Evolutionary conservation across 2,113 vertebrate species (phyloP).

Genomic region (Apodemus speciosus): DNA sequence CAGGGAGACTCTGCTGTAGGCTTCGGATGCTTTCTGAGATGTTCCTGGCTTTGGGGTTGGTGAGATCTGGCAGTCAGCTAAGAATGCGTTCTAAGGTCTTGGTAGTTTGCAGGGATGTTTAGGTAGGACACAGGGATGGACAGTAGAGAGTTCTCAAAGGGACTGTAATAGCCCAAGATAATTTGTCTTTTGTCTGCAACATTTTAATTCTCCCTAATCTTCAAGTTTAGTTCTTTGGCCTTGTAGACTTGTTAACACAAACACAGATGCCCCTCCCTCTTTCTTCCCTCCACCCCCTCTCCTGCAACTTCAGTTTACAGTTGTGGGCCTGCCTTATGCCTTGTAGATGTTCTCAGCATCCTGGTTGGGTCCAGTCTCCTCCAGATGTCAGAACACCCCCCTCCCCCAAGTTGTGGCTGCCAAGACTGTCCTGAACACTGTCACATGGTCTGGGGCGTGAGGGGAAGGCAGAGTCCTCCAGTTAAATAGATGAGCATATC

Average conservation of each 20-base stretch:
- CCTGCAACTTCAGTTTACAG: neutral
- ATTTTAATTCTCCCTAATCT: neutral
- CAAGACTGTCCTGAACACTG: neutral
- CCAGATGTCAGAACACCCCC: neutral
- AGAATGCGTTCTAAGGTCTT: neutral
- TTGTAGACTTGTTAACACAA: neutral
- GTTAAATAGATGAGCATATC: neutral
- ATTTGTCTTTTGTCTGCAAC: neutral
- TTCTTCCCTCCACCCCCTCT: accelerated
- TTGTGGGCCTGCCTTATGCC: neutral
- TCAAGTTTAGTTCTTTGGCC: neutral
- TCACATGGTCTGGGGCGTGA: neutral
- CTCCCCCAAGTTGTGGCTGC: neutral
- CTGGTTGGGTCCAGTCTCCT: neutral
- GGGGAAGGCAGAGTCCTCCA: neutral
- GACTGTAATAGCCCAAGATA: neutral
- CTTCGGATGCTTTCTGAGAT: neutral
- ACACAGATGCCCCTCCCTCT: too few species aligned
- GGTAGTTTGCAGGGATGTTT: neutral
- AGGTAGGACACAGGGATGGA: neutral
- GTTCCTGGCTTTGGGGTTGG: too few species aligned
- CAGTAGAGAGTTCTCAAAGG: neutral
- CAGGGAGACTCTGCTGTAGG: neutral
- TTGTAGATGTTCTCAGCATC: neutral
- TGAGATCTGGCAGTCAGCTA: neutral